Conservation (phyloP, 2,888 invertebrate species). For the Drosophila merina region DNA sequence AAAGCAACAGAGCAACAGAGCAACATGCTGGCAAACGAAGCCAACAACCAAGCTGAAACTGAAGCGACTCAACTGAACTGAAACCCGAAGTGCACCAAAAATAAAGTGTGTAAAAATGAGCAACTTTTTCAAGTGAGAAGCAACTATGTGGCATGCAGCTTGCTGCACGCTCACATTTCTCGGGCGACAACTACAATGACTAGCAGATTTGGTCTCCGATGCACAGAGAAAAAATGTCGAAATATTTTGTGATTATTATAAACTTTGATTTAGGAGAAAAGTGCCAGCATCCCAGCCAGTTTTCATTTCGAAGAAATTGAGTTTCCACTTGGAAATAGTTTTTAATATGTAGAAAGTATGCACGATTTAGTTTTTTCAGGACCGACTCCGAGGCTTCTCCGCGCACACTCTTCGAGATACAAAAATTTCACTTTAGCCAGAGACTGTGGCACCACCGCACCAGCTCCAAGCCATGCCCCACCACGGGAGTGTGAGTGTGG, state of each 20-base stretch:
- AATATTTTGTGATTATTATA: too few relatives aligned
- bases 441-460: conserved; percentile 23
- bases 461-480: not conserved
- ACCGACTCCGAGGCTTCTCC: conserved; percentile 3
- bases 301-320: not conserved
- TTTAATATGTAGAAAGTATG: not conserved
- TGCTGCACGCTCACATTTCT: conserved; percentile 37
- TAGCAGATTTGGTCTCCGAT: conserved; percentile 43
- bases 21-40: conserved; percentile 31
- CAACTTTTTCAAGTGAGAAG: conserved; percentile 75
- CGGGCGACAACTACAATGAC: conserved; percentile 40
- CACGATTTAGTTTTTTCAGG: not conserved
- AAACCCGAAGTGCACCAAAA: conserved; percentile 65
- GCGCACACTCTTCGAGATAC: conserved; percentile 64
- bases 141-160: conserved; percentile 60
- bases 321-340: not conserved
- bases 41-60: conserved; percentile 28
- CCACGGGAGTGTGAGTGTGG: conserved; percentile 16
- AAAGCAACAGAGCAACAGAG: conserved; percentile 46
- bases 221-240: conserved; percentile 18
- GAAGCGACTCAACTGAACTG: conserved; percentile 25
- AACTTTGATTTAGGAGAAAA: not conserved
- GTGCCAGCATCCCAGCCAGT: not conserved
- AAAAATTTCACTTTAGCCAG: conserved; percentile 52
- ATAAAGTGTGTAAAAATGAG: conserved; percentile 77